These are phyloP conservation scores for Cirrhinus molitorella DNA, from an alignment of 2,797 vertebrate genomes.

Conservation along the genomic window DNA sequence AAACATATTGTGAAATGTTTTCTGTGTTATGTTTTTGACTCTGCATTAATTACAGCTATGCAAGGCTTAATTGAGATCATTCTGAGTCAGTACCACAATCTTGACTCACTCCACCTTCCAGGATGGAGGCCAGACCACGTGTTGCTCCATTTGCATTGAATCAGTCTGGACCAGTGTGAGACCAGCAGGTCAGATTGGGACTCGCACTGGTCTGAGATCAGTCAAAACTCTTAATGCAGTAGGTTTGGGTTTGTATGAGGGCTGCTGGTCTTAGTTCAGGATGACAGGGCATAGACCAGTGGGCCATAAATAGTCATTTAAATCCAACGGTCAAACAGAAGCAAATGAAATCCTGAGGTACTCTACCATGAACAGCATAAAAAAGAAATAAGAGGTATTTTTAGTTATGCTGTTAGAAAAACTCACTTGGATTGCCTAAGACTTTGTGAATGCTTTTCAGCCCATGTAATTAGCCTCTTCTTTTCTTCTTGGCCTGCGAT, in stretches of 20 bases:
- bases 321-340: constrained; percentile 7
- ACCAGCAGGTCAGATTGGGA: no score
- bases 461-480: constrained; percentile 24
- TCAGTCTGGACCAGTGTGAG: no score
- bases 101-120: background rate
- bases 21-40: background rate
- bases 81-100: background rate
- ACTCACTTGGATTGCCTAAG: background rate
- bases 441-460: constrained; percentile 6
- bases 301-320: background rate
- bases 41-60: background rate
- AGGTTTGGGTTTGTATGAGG: background rate
- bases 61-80: background rate
- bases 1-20: background rate
- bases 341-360: background rate
- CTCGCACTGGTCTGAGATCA: no score
- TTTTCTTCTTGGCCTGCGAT: background rate
- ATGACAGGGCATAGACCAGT: background rate
- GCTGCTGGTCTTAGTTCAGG: background rate
- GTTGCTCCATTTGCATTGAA: no score
- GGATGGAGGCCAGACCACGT: no score
- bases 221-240: background rate
- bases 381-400: constrained; percentile 44
- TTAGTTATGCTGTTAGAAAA: constrained; percentile 30
- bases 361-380: background rate